Base-by-base conservation (phyloP, 2,113 vertebrate species). In the Nanorana parkeri region DNA sequence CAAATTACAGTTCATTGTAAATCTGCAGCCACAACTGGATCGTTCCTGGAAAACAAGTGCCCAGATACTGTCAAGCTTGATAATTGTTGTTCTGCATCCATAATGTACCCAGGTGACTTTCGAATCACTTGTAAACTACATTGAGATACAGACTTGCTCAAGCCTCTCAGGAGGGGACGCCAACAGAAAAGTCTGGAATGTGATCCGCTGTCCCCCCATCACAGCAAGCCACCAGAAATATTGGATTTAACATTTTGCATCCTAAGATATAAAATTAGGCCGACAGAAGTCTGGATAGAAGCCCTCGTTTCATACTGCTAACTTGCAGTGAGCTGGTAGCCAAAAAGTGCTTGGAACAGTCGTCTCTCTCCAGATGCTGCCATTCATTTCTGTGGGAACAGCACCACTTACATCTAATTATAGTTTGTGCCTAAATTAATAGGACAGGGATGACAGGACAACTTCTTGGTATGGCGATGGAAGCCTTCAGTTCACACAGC, bases 321-420 rank as follows among this genome's bases (percentile, higher is more conserved):
- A 92, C 92, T 93, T 85, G 92, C 83, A 81, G 88, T 84, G 87
- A 86, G n/a, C 79, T 0, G 80, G 89, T 86, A 85, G 94, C 92
- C 94, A 95, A 93, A 47, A 88, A 94, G 89, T 87, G 89, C 92
- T 94, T 95, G 93, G 94, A 94, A 94, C 91, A 80, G 87, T 89
- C 88, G 90, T 89, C 91, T 94, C 91, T 88, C 93, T 93, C 90
- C 91, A 92, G 93, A 94, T 90, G 92, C 92, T 93, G 93, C 91
- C 93, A 94, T 91, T 94, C 93, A 94, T 91, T 92, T 93, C 91
- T 92, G 92, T 95, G 94, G 92, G 93, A 95, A 95, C 91, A 92
- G 89, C 89, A 91, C 90, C 90, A 88, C 92, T 93, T 94, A 92
- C 90, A 94, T 93, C 91, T 92, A 93, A 94, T 93, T 93, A 94